A percentile compares a stretch with the other conserved stretches of the same genome.
Conservation (phyloP, 2,888 invertebrate genomes). For the Deilephila elpenor region DNA sequence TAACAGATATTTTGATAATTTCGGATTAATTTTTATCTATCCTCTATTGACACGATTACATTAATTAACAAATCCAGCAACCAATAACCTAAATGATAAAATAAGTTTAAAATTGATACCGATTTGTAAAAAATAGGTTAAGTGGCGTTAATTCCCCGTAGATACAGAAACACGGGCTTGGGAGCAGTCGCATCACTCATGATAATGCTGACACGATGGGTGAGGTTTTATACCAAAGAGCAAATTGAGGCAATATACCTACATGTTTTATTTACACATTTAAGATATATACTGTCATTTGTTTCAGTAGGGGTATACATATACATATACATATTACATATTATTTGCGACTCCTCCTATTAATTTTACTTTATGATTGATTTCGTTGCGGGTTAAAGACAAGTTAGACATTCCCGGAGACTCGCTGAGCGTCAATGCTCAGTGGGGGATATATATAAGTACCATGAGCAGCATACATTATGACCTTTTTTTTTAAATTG, state of each 20-base stretch:
- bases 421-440: too few species aligned
- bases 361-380: too few species aligned
- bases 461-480: too few species aligned
- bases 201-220: background rate
- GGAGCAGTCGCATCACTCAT: background rate
- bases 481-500: too few species aligned
- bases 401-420: too few species aligned
- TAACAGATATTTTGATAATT: too few species aligned
- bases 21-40: background rate
- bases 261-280: background rate
- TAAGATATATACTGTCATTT: too few species aligned
- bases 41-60: background rate
- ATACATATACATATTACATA: too few species aligned
- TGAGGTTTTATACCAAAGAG: background rate
- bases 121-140: constrained; percentile 4
- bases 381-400: too few species aligned
- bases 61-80: background rate
- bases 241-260: background rate
- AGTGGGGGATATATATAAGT: too few species aligned
- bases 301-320: too few species aligned
- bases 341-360: too few species aligned
- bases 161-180: background rate
- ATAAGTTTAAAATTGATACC: background rate
- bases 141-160: background rate
- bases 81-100: background rate